Conservation (phyloP, 1,140 invertebrate species). For the Polyergus mexicanus region DNA sequence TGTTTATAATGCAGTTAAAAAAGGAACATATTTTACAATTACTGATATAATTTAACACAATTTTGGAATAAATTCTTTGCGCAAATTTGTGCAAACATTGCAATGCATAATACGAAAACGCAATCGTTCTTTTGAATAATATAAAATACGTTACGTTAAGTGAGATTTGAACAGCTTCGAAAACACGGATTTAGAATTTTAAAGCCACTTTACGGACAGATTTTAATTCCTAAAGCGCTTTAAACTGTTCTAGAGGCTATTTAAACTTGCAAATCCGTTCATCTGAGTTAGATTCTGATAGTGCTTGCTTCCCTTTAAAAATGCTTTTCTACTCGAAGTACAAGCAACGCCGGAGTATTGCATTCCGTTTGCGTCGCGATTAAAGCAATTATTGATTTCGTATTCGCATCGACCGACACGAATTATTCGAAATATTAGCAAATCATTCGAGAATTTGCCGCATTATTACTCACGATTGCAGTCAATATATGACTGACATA, state of each 20-base stretch:
- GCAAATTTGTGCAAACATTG: conserved; percentile 9
- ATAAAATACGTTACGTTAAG: conserved; percentile 43
- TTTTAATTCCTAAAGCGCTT: conserved; percentile 66
- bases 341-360: conserved; percentile 34
- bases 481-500: conserved; percentile 23
- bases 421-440: conserved; percentile 59
- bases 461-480: conserved; percentile 45
- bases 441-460: conserved; percentile 56
- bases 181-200: conserved; percentile 60
- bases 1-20: background rate
- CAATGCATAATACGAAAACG: conserved; percentile 18
- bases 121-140: conserved; percentile 17
- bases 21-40: conserved; percentile 38
- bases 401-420: conserved; percentile 41
- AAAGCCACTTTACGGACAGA: conserved; percentile 55
- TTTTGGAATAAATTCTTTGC: background rate
- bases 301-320: conserved; percentile 57
- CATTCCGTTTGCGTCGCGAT: conserved; percentile 48
- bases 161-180: conserved; percentile 50
- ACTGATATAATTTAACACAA: background rate
- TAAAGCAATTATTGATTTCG: conserved; percentile 63
- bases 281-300: conserved; percentile 51
- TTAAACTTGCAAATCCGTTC: conserved; percentile 67
- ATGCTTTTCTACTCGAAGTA: conserved; percentile 36
- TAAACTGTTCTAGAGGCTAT: conserved; percentile 59